These are phyloP conservation scores for Takifugu bimaculatus DNA, from an alignment of 2,113 vertebrate species.

Conservation along the genomic window DNA sequence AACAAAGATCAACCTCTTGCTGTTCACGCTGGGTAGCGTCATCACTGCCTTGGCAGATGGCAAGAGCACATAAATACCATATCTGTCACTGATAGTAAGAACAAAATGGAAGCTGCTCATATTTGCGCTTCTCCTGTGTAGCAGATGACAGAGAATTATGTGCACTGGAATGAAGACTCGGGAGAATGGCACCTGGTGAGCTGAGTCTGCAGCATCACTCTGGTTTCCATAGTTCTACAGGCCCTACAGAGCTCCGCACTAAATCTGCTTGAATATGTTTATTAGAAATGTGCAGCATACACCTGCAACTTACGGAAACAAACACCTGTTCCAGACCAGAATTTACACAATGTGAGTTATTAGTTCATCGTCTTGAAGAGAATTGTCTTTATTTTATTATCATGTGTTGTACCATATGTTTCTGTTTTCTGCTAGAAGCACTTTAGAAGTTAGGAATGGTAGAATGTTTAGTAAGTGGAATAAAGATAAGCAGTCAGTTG, in stretches of 20 bases:
- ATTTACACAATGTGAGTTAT: conserved; percentile 93
- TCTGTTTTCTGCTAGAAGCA: no score
- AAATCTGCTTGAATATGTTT: no score
- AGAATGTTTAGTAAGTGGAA: no score
- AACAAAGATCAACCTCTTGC: conserved; percentile 80
- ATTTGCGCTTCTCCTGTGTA: conserved; percentile 42
- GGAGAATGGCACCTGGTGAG: conserved; percentile 96
- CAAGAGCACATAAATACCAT: conserved; percentile 97
- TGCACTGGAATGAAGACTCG: conserved; percentile 98
- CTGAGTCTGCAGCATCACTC: not conserved
- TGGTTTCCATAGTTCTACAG: not conserved
- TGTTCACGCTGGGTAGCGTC: conserved; percentile 95
- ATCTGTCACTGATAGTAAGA: conserved; percentile 35
- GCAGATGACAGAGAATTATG: conserved; percentile 99
- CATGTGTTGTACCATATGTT: no score
- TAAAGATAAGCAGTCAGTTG: no score
- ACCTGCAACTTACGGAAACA: conserved; percentile 99
- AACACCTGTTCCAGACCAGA: conserved; percentile 91
- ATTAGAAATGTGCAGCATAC: conserved; percentile 97
- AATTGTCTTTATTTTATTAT: no score
- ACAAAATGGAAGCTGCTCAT: no score
- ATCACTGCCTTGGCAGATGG: conserved; percentile 97
- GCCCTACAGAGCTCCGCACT: no score
- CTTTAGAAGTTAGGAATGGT: no score
- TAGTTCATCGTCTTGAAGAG: no score